phyloP scores from a whole-genome alignment of 2,113 vertebrate genomes.

The Miniopterus natalensis region DNA sequence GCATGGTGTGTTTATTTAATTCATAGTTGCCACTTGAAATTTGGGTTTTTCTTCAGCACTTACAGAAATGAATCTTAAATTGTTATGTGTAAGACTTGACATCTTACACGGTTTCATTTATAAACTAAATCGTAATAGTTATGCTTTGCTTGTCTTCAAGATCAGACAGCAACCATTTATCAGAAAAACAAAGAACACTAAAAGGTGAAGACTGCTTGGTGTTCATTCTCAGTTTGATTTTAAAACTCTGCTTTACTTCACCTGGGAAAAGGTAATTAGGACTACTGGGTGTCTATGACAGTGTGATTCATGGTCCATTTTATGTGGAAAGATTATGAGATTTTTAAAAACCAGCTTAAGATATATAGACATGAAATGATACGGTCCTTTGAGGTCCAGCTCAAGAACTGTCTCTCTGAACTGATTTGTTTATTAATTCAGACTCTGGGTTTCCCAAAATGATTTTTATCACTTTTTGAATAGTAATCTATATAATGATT shows the following conservation, averaged over 20 bases:
- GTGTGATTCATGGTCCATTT: slow-evolving; percentile 28
- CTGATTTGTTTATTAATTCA: not conserved
- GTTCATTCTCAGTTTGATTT: slow-evolving; percentile 39
- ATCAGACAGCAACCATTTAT: slow-evolving; percentile 3
- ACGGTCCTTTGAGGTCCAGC: not conserved
- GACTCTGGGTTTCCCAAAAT: not conserved
- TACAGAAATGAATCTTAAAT: slow-evolving; percentile 26
- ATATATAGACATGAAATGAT: not conserved
- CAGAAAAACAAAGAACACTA: slow-evolving; percentile 27
- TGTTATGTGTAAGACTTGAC: not conserved
- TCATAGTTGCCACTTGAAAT: slow-evolving; percentile 20
- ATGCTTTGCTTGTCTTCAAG: slow-evolving; percentile 39
- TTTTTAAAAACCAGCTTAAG: not conserved
- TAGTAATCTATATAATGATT: not conserved
- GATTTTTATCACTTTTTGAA: not conserved
- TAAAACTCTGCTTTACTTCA: slow-evolving; percentile 1
- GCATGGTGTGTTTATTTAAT: not conserved
- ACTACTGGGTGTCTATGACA: not conserved
- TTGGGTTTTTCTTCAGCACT: not conserved
- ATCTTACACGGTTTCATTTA: not conserved
- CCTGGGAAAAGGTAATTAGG: not conserved
- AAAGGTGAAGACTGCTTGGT: not conserved
- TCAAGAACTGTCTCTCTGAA: not conserved
- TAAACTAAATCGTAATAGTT: slow-evolving; percentile 51
- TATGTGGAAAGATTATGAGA: not conserved